Conservation (phyloP, 2,797 vertebrate genomes). For the Sphaeramia orbicularis region DNA sequence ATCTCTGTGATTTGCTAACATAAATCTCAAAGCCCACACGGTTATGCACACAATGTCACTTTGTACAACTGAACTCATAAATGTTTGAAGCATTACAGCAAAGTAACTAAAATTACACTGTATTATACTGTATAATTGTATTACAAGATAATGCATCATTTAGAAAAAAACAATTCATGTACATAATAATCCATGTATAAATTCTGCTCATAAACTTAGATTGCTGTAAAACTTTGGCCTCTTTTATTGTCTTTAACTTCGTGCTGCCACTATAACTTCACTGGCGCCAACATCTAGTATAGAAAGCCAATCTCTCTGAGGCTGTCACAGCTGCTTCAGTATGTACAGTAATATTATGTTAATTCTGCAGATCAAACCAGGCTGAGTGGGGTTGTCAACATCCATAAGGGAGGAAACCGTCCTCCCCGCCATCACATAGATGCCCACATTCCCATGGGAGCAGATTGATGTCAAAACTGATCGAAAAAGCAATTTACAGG, state of each 20-base stretch:
- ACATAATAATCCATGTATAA: neutral
- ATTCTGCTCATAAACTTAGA: constrained; percentile 10
- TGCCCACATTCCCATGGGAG: constrained; percentile 67
- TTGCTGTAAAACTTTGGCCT: constrained; percentile 30
- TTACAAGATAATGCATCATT: neutral
- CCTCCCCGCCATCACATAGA: constrained; percentile 66
- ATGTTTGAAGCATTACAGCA: neutral
- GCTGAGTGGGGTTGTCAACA: constrained; percentile 78
- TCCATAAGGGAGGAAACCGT: constrained; percentile 72
- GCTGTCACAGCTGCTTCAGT: constrained; percentile 64
- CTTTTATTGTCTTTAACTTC: constrained; percentile 35
- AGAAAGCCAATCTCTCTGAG: constrained; percentile 56
- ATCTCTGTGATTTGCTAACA: constrained; percentile 18
- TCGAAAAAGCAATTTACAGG: constrained; percentile 79
- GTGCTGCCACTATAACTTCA: constrained; percentile 40
- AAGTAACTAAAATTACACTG: neutral
- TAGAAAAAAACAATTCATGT: constrained; percentile 1
- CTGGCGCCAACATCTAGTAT: constrained; percentile 35
- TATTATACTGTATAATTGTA: neutral
- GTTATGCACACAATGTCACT: too few species aligned
- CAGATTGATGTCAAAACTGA: constrained; percentile 78
- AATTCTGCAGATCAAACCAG: constrained; percentile 79
- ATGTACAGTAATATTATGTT: constrained; percentile 74
- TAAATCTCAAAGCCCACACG: constrained; percentile 4
- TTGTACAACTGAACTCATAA: neutral